A percentile compares a stretch with the other conserved stretches of the same genome.
Evolutionary conservation across 1,140 invertebrate species (phyloP).

Genomic region (Phocides pigmalion): DNA sequence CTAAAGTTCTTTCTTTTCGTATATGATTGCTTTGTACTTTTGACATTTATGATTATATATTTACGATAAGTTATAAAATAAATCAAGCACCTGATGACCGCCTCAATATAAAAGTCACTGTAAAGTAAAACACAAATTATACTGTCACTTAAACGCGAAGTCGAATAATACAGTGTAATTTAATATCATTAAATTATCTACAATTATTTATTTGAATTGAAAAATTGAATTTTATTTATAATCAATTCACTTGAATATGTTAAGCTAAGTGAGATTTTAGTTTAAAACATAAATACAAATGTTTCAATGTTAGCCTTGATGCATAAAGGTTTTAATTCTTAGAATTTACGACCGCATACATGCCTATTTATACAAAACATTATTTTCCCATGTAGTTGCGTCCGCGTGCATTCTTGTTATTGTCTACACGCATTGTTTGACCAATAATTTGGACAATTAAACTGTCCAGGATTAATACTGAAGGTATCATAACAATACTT

Average conservation of each 20-base stretch:
- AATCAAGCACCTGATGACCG: neutral
- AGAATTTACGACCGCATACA: neutral
- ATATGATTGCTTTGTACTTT: constrained; percentile 4
- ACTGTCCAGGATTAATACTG: too few relatives aligned
- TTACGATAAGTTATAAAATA: constrained; percentile 2
- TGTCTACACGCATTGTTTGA: too few relatives aligned
- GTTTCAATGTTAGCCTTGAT: neutral
- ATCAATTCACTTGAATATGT: neutral
- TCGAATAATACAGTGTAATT: too few relatives aligned
- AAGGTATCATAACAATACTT: too few relatives aligned
- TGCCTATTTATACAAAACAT: too few relatives aligned
- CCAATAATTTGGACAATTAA: too few relatives aligned
- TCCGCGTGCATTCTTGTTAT: too few relatives aligned
- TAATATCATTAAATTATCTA: too few relatives aligned
- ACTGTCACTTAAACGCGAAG: neutral
- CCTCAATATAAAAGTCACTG: neutral
- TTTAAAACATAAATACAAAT: neutral
- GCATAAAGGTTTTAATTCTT: neutral
- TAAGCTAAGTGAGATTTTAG: neutral
- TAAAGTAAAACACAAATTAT: neutral
- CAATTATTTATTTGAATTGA: neutral
- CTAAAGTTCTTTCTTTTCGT: neutral
- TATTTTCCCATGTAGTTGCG: too few relatives aligned
- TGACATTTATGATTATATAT: constrained; percentile 2
- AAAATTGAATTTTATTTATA: neutral